Evolutionary conservation across 64 coral and sea anemone genomes (phyloP).

Genomic region (Acropora yongei): DNA sequence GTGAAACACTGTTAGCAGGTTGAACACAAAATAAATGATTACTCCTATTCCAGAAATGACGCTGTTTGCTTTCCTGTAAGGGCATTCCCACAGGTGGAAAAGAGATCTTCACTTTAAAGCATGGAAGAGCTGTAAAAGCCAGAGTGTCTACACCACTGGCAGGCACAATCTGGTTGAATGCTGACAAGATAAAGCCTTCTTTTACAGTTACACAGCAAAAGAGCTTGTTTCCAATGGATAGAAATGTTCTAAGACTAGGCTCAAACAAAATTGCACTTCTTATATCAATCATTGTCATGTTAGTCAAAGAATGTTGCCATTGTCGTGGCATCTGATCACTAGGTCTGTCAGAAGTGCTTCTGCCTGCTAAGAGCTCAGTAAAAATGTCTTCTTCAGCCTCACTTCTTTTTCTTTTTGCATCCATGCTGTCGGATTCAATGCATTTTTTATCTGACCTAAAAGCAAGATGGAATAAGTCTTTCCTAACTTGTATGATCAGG

Average conservation of each 20-base stretch:
- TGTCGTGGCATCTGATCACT: not conserved
- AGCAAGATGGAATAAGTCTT: not conserved
- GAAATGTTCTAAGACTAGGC: not conserved
- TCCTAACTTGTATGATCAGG: no score
- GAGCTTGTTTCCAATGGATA: not conserved
- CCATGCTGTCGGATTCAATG: not conserved
- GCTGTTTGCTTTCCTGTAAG: not conserved
- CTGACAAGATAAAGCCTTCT: not conserved
- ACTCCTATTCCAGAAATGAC: not conserved
- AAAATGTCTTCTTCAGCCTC: constrained; percentile 25
- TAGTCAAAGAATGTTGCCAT: not conserved
- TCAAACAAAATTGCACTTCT: constrained; percentile 31
- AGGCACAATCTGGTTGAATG: not conserved
- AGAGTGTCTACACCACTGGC: not conserved
- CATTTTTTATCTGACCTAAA: not conserved
- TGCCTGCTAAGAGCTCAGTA: constrained; percentile 22
- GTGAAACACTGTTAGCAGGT: not conserved
- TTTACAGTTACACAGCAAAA: constrained; percentile 2
- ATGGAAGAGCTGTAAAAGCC: not conserved
- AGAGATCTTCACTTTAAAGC: not conserved
- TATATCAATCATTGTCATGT: not conserved
- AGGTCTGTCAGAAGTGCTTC: not conserved
- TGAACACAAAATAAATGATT: constrained; percentile 7
- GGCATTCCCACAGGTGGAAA: not conserved
- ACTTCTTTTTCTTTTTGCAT: not conserved